Conservation (phyloP, 2,113 vertebrate species). For the Butorides virescens region DNA sequence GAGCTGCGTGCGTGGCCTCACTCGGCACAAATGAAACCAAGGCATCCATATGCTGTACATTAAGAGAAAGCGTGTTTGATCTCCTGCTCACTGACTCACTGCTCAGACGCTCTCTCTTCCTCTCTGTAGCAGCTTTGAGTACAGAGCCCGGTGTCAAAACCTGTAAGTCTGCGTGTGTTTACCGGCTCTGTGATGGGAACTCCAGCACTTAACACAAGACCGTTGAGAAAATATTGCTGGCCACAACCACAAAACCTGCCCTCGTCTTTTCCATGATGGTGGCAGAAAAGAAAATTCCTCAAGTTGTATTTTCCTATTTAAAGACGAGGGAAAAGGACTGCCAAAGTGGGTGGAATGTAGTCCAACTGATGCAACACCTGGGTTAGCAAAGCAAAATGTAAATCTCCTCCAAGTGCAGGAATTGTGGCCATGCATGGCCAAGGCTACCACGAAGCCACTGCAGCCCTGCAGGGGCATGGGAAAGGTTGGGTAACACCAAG, state of each 20-base stretch:
- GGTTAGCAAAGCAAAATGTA: neutral
- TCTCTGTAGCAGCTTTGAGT: neutral
- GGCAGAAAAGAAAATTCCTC: neutral
- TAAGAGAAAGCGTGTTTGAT: slow-evolving; percentile 23
- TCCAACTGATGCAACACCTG: neutral
- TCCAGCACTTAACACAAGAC: neutral
- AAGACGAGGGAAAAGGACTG: neutral
- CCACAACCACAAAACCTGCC: neutral
- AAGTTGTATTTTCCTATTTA: neutral
- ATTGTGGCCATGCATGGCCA: neutral
- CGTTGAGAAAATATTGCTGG: slow-evolving; percentile 1
- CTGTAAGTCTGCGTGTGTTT: neutral
- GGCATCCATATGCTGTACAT: slow-evolving; percentile 28
- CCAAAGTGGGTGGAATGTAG: neutral
- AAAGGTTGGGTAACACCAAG: neutral
- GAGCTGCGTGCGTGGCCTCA: neutral
- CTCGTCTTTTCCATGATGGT: neutral
- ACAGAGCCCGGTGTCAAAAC: neutral
- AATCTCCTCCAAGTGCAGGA: neutral
- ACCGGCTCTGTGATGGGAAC: neutral
- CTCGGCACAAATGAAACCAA: slow-evolving; percentile 37
- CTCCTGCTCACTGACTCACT: neutral
- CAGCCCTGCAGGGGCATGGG: neutral
- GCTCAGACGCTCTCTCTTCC: neutral
- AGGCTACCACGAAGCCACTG: neutral